Percentiles rank a stretch among this genome's conserved stretches.
Evolutionary conservation across 1,140 invertebrate genomes (phyloP).

Genomic region (Caenorhabditis brenneri): DNA sequence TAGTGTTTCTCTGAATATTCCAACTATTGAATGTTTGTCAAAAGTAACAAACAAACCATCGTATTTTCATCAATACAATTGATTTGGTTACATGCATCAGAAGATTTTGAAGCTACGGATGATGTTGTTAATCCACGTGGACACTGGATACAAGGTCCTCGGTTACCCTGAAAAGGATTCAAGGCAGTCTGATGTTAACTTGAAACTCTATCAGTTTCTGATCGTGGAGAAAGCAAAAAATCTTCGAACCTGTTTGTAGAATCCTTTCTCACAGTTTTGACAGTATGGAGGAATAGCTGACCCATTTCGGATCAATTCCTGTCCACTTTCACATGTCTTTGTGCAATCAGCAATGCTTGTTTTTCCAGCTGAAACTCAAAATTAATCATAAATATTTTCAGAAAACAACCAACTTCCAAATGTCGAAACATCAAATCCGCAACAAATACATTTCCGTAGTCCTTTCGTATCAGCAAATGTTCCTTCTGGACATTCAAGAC

Average conservation of each 20-base stretch:
- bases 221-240: not conserved
- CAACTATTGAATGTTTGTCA: no score
- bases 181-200: no score
- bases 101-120: not conserved
- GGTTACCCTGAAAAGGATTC: not conserved
- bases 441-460: not conserved
- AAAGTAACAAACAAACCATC: not conserved
- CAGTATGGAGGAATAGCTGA: not conserved
- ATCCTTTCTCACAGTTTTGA: not conserved
- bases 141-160: constrained; percentile 14
- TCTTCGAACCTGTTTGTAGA: not conserved
- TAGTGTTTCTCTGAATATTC: not conserved
- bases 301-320: constrained; percentile 5
- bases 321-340: not conserved
- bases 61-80: not conserved
- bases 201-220: no score
- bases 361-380: not conserved
- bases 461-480: not conserved
- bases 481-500: not conserved
- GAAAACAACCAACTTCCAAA: not conserved
- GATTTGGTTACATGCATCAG: not conserved
- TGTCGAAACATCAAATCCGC: not conserved
- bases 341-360: not conserved
- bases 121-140: constrained; percentile 16
- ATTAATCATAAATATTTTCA: not conserved